Conservation (phyloP, 2,888 invertebrate species). For the Octodonta nipae region DNA sequence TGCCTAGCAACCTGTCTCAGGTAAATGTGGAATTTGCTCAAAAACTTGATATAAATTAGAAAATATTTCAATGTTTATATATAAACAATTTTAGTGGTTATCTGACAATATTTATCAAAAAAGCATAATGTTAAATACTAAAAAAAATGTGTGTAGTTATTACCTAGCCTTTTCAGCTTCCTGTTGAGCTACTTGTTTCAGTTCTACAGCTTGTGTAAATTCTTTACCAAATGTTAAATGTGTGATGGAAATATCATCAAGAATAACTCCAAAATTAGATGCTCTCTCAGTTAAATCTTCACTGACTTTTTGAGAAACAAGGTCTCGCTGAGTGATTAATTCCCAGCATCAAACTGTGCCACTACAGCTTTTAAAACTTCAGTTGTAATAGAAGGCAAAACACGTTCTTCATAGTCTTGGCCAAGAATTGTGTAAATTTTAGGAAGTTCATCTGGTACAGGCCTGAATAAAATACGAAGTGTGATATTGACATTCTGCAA, state of each 20-base stretch:
- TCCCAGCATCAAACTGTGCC: slow-evolving; percentile 99
- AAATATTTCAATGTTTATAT: no score
- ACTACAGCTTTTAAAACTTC: slow-evolving; percentile 98
- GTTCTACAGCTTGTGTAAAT: slow-evolving; percentile 96
- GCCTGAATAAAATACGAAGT: slow-evolving; percentile 90
- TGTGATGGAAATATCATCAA: slow-evolving; percentile 97
- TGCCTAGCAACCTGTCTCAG: no score
- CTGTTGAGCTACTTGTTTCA: slow-evolving; percentile 99
- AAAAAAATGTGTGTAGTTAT: no score
- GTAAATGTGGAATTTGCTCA: no score
- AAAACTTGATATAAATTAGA: no score
- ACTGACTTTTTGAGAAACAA: slow-evolving; percentile 61
- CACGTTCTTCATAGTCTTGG: slow-evolving; percentile 94
- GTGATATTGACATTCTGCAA: slow-evolving; percentile 99
- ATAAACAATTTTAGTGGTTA: no score
- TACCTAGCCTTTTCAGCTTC: slow-evolving; percentile 87
- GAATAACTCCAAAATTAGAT: slow-evolving; percentile 85
- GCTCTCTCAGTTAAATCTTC: slow-evolving; percentile 88
- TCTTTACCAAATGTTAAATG: slow-evolving; percentile 98
- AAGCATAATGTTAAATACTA: no score
- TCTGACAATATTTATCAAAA: no score
- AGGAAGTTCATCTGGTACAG: slow-evolving; percentile 83
- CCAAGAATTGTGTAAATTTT: slow-evolving; percentile 93
- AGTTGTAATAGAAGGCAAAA: slow-evolving; percentile 93
- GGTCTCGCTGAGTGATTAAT: slow-evolving; percentile 94